A percentile compares a stretch with the other conserved stretches of the same genome.
Conservation (phyloP, 2,113 vertebrate species). For the Chloropsis cyanopogon region DNA sequence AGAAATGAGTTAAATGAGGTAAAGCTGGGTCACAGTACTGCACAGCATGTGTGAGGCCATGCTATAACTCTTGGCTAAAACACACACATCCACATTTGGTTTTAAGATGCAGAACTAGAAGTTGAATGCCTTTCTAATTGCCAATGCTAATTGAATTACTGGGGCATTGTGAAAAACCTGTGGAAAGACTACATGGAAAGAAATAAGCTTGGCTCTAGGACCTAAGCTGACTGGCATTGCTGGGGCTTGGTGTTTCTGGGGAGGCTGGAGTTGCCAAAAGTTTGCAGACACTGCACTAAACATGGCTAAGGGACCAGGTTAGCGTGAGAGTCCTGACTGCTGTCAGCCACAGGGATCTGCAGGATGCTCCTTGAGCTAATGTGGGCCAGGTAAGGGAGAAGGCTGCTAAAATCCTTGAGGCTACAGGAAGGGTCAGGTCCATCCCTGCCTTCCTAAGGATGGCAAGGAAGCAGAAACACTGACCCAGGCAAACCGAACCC, state of each 20-base stretch:
- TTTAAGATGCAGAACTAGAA: background rate
- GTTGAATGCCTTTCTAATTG: background rate
- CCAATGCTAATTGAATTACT: background rate
- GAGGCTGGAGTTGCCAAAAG: background rate
- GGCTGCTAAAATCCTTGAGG: background rate
- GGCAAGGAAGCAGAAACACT: background rate
- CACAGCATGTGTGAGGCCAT: fast-evolving
- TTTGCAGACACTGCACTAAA: background rate
- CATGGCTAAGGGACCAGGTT: fast-evolving
- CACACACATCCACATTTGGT: background rate
- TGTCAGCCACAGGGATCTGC: fast-evolving
- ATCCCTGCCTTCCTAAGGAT: background rate
- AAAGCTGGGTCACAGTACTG: background rate
- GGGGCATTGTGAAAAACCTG: background rate
- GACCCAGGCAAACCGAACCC: background rate
- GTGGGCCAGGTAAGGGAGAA: background rate
- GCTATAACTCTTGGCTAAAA: background rate
- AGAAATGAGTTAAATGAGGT: background rate
- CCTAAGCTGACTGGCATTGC: background rate
- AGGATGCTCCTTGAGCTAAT: background rate
- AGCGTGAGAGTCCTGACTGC: background rate
- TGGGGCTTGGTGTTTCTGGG: background rate
- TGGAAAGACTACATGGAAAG: background rate
- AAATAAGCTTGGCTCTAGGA: background rate
- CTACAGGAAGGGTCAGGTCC: fast-evolving